Evolutionary conservation across 2,888 invertebrate species (phyloP), one percentile per base, ranked within the genome.

Genomic region (Chrysotoxum bicinctum): DNA sequence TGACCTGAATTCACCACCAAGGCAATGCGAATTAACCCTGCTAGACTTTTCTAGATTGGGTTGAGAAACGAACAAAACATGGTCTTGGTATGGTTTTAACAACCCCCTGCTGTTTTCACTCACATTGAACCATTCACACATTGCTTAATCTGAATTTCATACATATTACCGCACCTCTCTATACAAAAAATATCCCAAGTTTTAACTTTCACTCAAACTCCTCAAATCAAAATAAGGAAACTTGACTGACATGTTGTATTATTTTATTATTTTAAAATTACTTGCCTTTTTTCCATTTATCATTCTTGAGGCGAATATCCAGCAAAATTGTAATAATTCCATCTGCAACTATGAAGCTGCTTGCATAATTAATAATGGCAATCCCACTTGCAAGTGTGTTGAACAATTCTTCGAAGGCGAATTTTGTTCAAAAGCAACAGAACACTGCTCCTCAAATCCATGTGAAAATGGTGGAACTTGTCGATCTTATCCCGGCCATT

Each of bases 401-500:
- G 82, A 74, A 0, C 76, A 76, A 26, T 88, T 87, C 26, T 89
- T 87, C 40, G 10, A 58, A 12, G 89, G 88, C 0, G 16, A 69
- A 6, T 75, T 50, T 7, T 89, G 89, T 21, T 54, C 70, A 0
- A 73, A 79, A 12, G 14, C 40, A 7, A 69, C 81, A 0, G 62
- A 89, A 14, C 78, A 87, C 6, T 89, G 89, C 56, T 16, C 2
- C 0, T 8, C 56, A 6, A 88, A 87, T 62, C 88, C 88, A 2
- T 89, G 89, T 48, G n/a, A 69, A 50, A 88, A 89, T 77, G 83
- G 79, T 1, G 89, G 87, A 3, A 73, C 60, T 3, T 89, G 89
- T 40, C 54, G 50, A 12, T 64, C 54, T 0, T 56, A 75, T 12
- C 62, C 86, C 5, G 89, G 89, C 0, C 89, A 88, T 30, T 88